Percentiles rank a stretch among this genome's conserved stretches.
phyloP scores from a whole-genome alignment of 2,888 invertebrate genomes.

The Xestia xanthographa region DNA sequence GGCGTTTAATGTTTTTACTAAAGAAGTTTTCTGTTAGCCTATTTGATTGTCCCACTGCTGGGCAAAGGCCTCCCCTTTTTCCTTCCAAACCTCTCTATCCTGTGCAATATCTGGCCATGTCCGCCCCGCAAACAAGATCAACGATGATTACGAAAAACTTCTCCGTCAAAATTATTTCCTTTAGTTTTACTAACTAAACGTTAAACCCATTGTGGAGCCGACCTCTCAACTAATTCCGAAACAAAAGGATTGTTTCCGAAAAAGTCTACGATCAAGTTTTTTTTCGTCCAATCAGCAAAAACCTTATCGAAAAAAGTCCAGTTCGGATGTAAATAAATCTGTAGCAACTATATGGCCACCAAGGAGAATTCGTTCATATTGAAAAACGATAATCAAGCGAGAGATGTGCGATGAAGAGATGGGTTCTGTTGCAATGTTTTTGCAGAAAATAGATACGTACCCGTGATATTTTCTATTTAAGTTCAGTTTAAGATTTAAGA shows the following conservation, averaged over 20 bases:
- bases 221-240: constrained; percentile 74
- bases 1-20: no score
- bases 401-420: not conserved
- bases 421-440: constrained; percentile 52
- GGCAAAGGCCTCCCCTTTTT: no score
- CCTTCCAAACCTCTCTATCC: no score
- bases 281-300: constrained; percentile 86
- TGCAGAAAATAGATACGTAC: no score
- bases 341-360: constrained; percentile 85
- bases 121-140: no score
- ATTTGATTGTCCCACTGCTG: no score
- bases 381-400: constrained; percentile 62
- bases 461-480: no score
- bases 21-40: not conserved
- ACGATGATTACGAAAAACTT: not conserved
- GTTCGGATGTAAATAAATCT: constrained; percentile 86
- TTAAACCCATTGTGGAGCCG: constrained; percentile 54
- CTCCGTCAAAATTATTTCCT: not conserved
- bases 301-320: constrained; percentile 80
- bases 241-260: constrained; percentile 80
- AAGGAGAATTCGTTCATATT: constrained; percentile 72
- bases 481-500: no score
- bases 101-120: no score
- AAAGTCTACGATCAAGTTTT: constrained; percentile 77
- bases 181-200: not conserved